Base-by-base conservation (phyloP, 2,113 vertebrate genomes). In the Datnioides undecimradiatus region DNA sequence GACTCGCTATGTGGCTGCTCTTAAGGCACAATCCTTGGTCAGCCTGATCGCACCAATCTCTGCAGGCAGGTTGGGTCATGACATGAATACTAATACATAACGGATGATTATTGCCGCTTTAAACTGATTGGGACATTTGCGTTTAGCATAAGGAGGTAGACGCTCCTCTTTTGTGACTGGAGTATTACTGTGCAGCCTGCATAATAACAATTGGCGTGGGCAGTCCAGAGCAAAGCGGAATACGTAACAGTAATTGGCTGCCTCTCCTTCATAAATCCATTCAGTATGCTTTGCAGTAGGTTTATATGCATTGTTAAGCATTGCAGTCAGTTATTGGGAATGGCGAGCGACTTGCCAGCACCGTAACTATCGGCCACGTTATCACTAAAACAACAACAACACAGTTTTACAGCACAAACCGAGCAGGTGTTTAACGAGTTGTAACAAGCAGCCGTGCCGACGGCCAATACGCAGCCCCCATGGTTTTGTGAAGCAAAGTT, bases 21-120 rank as follows among this genome's bases (percentile, higher is more conserved):
- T 16, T n/a, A n/a, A n/a, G n/a, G n/a, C 68, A 31, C 52, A 77
- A 23, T 29, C 54, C 29, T 38, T 21, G 36, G n/a, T n/a, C 38
- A 64, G 41, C 52, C 38, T 69, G 27, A 55, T 46, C 64, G 40
- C 62, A 60, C 46, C 64, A 21, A 49, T 62, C 64, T 48, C 72
- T 73, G 60, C 80, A 54, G 36, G 54, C 52, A 33, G 65, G 31
- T 27, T 43, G 60, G 52, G 29, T 51, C 75, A 48, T 65, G 80
- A 49, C 72, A 81, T 62, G 81, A 78, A 88, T 78, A 73, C 71
- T 65, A 68, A 88, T 46, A 38, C 13, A 82, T 55, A 45, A 40
- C n/a, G 8, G 36, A 10, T 17, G 17, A 48, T 65, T 9, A 40
- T 19, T 31, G 38, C 8, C 19, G 21, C n/a, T 48, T 36, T 2